phyloP scores from a whole-genome alignment of 2,113 vertebrate species.

The Mandrillus leucophaeus region DNA sequence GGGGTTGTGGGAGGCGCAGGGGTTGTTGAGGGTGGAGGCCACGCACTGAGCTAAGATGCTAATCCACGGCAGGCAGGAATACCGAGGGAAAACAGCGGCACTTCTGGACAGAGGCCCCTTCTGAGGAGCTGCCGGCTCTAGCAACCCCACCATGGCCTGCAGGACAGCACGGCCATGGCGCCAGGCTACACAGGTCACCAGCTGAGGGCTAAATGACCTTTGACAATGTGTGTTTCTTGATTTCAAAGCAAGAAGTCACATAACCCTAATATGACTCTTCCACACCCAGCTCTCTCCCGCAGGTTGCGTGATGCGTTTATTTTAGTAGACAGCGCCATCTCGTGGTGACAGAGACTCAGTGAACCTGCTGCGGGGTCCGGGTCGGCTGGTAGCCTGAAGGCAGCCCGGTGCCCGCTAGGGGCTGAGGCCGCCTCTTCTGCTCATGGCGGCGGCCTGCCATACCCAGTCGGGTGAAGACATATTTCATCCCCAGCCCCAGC shows the following conservation, averaged over 20 bases:
- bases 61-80: not conserved
- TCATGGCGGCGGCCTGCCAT: not conserved
- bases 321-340: not conserved
- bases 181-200: not conserved
- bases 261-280: not conserved
- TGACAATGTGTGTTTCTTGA: not conserved
- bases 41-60: too few relatives aligned
- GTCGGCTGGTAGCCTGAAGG: too few relatives aligned
- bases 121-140: not conserved
- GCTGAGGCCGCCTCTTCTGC: not conserved
- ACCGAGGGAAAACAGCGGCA: not conserved
- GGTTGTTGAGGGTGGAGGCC: too few relatives aligned
- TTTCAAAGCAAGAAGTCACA: not conserved
- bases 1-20: rapidly evolving
- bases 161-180: not conserved
- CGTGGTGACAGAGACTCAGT: not conserved
- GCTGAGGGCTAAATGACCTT: not conserved
- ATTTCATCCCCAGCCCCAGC: not conserved
- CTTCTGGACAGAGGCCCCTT: not conserved
- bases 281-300: not conserved
- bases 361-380: not conserved
- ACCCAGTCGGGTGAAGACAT: not conserved
- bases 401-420: not conserved
- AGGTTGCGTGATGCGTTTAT: not conserved
- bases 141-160: not conserved